A percentile compares a stretch with the other conserved stretches of the same genome.
Conservation (phyloP, 2,888 invertebrate genomes). For the Hypercompe scribonia region DNA sequence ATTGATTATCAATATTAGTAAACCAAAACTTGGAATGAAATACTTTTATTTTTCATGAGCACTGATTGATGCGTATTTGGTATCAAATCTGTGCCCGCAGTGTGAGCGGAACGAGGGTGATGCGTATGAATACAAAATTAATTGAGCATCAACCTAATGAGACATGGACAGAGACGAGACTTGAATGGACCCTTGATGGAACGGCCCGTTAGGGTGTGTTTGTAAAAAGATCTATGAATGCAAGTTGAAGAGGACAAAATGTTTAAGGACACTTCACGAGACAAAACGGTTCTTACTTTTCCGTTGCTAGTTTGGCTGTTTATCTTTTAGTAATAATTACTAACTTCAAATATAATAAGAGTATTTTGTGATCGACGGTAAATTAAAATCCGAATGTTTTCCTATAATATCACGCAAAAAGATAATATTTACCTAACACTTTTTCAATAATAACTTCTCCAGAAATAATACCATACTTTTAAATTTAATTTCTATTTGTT, state of each 20-base stretch:
- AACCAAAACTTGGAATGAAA: slow-evolving; percentile 4
- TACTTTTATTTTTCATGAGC: slow-evolving; percentile 24
- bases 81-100: slow-evolving; percentile 25
- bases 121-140: slow-evolving; percentile 45
- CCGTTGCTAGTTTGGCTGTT: slow-evolving; percentile 21
- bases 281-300: slow-evolving; percentile 14
- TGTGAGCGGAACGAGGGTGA: slow-evolving; percentile 21
- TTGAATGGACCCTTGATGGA: slow-evolving; percentile 32
- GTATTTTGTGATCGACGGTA: neutral
- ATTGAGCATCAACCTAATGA: slow-evolving; percentile 45
- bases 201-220: slow-evolving; percentile 27
- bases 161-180: slow-evolving; percentile 23
- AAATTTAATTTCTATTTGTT: neutral
- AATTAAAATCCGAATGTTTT: neutral
- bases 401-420: no score
- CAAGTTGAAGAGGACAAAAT: slow-evolving; percentile 15
- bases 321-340: neutral
- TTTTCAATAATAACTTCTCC: neutral
- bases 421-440: no score
- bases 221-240: slow-evolving; percentile 30
- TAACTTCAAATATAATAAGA: neutral
- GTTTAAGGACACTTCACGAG: slow-evolving; percentile 25
- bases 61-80: slow-evolving; percentile 43
- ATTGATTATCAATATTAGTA: slow-evolving; percentile 4
- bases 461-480: neutral